Base-by-base conservation (phyloP, 2,888 invertebrate species). In the Zygaena filipendulae region DNA sequence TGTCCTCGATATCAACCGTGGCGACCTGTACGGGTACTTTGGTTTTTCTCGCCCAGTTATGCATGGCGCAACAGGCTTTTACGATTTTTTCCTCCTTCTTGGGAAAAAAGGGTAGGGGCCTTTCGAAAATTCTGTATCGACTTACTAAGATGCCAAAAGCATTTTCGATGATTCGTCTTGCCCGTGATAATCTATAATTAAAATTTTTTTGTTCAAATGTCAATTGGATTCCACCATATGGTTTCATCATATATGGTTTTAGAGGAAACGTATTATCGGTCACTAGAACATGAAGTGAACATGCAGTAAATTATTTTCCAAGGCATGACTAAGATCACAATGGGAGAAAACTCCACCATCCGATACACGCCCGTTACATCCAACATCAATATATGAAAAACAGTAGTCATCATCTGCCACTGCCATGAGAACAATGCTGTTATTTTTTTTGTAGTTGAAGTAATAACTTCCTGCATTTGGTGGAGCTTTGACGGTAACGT, bases 311-410 rank as follows among this genome's bases (percentile, higher is more conserved):
- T 22, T 14, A 19, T 39, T 40, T 38, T 40, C 38, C 13, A 39
- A 32, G 19, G 11, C 27, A 25, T 28, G 27, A 25, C 33, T 30
- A 12, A 45, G 30, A 13, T 19, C 24, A 38, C 35, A 41, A 16
- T 37, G 29, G 10, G 30, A 33, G 32, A 47, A 47, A 18, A 49
- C 41, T 12, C 42, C 43, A 18, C 44, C 41, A 39, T 47, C 42
- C 11, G 44, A 40, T 27, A 30, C 29, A 25, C 40, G 25, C 10
- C 38, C 36, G 29, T 35, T 32, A 16, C 24, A 26, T 3, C 39
- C 36, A 11, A 38, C 25, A 24, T 33, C 29, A 10, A 30, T 21
- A 28, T 33, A 39, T 11, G n/a, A 20, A 33, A 39, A 39, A 11
- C 36, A 35, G 19, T 39, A 39, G 14, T 39, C 25, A 33, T 38